phyloP scores from a whole-genome alignment of 2,888 invertebrate species.

The Ectemnius lituratus region DNA sequence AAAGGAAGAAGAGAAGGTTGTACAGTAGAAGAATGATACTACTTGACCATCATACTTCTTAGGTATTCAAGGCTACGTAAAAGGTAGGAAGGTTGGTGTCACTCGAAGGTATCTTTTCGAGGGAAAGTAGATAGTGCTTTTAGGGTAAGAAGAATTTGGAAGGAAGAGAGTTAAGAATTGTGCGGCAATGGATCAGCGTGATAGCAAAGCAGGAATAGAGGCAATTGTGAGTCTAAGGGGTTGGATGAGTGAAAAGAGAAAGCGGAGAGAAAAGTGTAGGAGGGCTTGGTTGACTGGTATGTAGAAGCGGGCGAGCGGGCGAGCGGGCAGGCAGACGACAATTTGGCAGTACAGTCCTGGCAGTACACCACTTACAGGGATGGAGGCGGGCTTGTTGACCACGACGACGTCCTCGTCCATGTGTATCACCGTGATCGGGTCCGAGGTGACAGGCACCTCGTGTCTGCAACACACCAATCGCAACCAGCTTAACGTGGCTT shows the following conservation, averaged over 20 bases:
- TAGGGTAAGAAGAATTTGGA: too few species aligned
- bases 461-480: conserved; percentile 88
- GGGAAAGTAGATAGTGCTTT: too few species aligned
- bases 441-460: conserved; percentile 98
- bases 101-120: too few species aligned
- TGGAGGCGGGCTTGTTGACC: conserved; percentile 99
- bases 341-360: conserved; percentile 77
- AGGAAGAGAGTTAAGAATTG: too few species aligned
- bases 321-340: conserved; percentile 30
- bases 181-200: too few species aligned
- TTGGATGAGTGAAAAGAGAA: conserved; percentile 1
- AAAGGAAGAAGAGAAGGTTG: too few species aligned
- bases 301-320: conserved; percentile 6
- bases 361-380: conserved; percentile 97
- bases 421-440: conserved; percentile 97
- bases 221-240: too few species aligned
- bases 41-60: too few species aligned
- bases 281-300: background rate
- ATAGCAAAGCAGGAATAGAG: too few species aligned
- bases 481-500: conserved; percentile 78
- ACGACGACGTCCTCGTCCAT: conserved; percentile 99
- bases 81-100: too few species aligned
- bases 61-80: too few species aligned
- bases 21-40: too few species aligned
- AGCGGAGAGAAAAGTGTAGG: background rate